These are phyloP conservation scores for Pseudococcus jackbeardsleyi DNA, from an alignment of 2,888 invertebrate species.

Conservation along the genomic window DNA sequence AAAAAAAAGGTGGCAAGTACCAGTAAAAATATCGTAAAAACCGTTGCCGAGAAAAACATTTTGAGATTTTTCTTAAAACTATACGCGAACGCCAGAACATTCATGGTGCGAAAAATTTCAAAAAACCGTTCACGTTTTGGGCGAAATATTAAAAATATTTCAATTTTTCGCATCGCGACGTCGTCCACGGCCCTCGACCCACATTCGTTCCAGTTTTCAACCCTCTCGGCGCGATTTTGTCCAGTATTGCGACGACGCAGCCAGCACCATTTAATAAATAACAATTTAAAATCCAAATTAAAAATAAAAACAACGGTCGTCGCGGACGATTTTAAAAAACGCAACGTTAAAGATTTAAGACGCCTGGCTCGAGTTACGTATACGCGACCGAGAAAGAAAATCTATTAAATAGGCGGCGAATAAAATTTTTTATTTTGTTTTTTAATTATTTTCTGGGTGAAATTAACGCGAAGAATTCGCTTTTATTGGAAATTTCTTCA, in stretches of 20 bases:
- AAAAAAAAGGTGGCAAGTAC: not conserved
- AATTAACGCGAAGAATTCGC: not conserved
- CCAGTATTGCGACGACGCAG: not conserved
- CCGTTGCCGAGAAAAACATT: not conserved
- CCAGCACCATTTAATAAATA: not conserved
- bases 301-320: not conserved
- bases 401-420: not conserved
- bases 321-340: not conserved
- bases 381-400: not conserved
- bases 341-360: conserved; percentile 3
- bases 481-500: conserved; percentile 17
- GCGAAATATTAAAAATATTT: conserved; percentile 26
- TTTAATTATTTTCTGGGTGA: conserved; percentile 16
- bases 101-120: conserved; percentile 1
- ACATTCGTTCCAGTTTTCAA: not conserved
- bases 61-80: conserved; percentile 13
- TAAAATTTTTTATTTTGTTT: conserved; percentile 37
- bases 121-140: conserved; percentile 32
- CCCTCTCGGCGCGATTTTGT: not conserved
- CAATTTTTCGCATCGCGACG: conserved; percentile 7
- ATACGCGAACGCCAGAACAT: not conserved
- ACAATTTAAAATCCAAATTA: conserved; percentile 48
- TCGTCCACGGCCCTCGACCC: not conserved
- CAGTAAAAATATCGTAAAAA: conserved; percentile 1
- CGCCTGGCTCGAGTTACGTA: not conserved